Evolutionary conservation across 2,797 vertebrate genomes (phyloP), one percentile per base, ranked within the genome.

Genomic region (Coregonus sp.): DNA sequence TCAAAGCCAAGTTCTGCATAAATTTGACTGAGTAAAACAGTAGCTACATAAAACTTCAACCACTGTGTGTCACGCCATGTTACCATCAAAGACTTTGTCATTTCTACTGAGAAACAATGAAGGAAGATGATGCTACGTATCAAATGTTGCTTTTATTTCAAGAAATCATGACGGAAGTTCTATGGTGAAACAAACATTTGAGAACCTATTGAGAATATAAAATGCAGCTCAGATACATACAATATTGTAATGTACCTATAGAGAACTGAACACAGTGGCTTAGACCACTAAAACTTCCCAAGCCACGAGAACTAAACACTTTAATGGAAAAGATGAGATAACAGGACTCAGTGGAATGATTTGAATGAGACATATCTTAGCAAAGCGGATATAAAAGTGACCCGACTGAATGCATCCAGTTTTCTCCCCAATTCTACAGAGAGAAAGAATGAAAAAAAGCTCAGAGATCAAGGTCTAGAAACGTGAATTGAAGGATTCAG

Each of bases 401-500:
- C 11, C 9, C 59, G 12, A 25, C 20, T 25, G 9, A 63, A 29
- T 9, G 20, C 9, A 3, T 59, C 7, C 18, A 56, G 2, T 65
- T 29, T 66, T 33, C 29, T 66, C 14, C 25, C 3, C 12, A 33
- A 66, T 7, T 66, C 29, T 16, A 56, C 40, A 37, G 72, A 63
- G 72, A 35, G 40, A n/a, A 5, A 54, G 40, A 47, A 12, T 47
- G 9, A 54, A 70, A 18, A n/a, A 16, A 9, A 35, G n/a, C 33
- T 35, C 5, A 4, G 35, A 70, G 35, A 47, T 5, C 3, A 4
- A n/a, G 35, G 68, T 37, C 7, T 70, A 67, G 56, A 81, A 75
- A 81, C 78, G 86, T 86, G 84, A 89, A 86, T 81, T 75, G 81
- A 78, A 78, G 86, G 85, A 83, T 89, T 85, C 80, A 84, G 11